These are phyloP conservation scores for Ophiodon elongatus DNA, from an alignment of 2,113 vertebrate species.

Conservation along the genomic window DNA sequence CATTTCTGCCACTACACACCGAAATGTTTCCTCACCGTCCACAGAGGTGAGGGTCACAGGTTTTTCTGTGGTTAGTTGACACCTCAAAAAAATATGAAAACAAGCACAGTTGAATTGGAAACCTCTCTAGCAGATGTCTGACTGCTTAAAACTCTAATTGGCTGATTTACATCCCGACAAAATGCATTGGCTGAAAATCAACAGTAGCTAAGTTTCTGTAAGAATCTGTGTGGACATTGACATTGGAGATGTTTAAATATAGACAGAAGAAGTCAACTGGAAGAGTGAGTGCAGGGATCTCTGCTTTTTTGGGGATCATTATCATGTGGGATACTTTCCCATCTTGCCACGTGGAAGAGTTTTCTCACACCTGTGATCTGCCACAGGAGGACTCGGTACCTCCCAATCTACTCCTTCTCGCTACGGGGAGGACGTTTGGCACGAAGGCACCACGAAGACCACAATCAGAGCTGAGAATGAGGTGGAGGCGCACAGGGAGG, in stretches of 20 bases:
- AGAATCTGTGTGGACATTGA: neutral
- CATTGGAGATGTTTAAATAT: neutral
- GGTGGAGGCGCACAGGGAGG: conserved; percentile 88
- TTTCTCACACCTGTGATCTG: fast-evolving
- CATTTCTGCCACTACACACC: conserved; percentile 74
- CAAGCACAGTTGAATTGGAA: neutral
- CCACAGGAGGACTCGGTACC: conserved; percentile 61
- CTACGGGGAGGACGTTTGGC: conserved; percentile 82
- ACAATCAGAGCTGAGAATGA: conserved; percentile 87
- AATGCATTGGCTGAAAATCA: neutral
- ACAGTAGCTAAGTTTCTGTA: neutral
- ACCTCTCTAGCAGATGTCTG: no score
- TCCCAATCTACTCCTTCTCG: conserved; percentile 50
- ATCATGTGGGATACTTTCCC: neutral
- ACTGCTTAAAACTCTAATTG: no score
- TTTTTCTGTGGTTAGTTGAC: neutral
- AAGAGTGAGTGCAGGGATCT: neutral
- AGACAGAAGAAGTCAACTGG: neutral
- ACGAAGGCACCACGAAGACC: conserved; percentile 83
- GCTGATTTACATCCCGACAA: no score
- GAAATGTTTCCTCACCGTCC: conserved; percentile 71
- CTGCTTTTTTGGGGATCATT: no score
- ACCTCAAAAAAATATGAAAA: neutral
- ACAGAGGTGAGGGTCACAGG: conserved; percentile 62
- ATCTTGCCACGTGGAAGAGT: neutral